These are phyloP conservation scores for Dipodomys merriami DNA, from an alignment of 2,113 vertebrate genomes.

Conservation along the genomic window DNA sequence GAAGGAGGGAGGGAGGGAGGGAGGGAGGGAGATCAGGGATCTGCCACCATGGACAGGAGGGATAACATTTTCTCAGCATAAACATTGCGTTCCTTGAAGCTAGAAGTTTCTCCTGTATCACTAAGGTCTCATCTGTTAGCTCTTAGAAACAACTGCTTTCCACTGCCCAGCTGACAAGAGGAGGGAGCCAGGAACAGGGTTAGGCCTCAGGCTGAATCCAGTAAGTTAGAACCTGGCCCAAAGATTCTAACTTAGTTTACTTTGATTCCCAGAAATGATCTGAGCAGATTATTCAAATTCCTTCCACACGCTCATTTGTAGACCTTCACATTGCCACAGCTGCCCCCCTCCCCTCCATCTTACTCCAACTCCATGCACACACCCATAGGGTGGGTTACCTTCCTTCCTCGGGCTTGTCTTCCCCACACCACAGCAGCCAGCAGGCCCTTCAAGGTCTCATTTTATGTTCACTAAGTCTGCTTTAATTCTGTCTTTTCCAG, in stretches of 20 bases:
- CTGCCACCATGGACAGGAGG: background rate
- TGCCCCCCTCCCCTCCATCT: accelerated
- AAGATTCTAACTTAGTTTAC: background rate
- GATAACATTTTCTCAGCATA: background rate
- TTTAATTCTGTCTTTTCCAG: background rate
- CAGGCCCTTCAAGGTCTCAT: background rate
- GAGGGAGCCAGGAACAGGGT: background rate
- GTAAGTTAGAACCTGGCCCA: background rate
- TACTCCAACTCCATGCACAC: too few species aligned
- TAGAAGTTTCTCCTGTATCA: background rate
- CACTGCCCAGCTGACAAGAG: background rate
- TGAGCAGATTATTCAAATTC: background rate
- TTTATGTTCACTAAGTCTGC: background rate
- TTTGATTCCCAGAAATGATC: background rate
- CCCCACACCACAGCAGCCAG: background rate
- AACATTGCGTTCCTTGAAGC: too few species aligned
- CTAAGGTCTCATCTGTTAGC: background rate
- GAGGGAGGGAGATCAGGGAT: background rate
- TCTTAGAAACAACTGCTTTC: background rate
- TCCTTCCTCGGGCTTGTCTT: background rate
- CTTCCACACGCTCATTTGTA: background rate
- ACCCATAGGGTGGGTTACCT: background rate
- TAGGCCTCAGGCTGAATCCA: background rate
- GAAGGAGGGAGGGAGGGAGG: too few species aligned
- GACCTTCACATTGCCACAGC: background rate